A percentile compares a stretch with the other conserved stretches of the same genome.
Conservation (phyloP, 2,113 vertebrate genomes). For the Microcebus lehilahytsara region DNA sequence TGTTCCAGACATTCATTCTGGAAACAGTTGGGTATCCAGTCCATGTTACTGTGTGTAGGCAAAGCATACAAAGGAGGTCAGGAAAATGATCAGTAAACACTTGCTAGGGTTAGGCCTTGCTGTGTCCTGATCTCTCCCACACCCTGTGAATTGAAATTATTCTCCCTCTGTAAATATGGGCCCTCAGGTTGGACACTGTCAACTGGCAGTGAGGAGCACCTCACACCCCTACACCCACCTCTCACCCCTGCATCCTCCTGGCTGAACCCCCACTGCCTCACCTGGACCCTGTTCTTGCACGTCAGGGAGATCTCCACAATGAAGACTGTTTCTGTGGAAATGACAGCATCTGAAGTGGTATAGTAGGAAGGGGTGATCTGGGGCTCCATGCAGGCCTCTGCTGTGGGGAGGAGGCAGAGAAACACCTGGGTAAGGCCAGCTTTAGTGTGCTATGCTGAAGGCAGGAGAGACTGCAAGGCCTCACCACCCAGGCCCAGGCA, state of each 20-base stretch:
- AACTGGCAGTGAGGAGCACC: background rate
- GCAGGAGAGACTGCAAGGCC: background rate
- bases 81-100: background rate
- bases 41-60: background rate
- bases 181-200: background rate
- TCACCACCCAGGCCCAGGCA: background rate
- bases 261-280: slow-evolving; percentile 59
- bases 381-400: slow-evolving; percentile 92
- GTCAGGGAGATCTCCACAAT: slow-evolving; percentile 93
- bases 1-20: background rate
- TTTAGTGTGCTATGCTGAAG: background rate
- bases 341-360: slow-evolving; percentile 93
- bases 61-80: background rate
- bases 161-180: background rate
- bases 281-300: slow-evolving; percentile 94
- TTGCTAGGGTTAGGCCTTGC: background rate
- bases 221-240: background rate
- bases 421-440: background rate
- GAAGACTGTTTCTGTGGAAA: slow-evolving; percentile 93
- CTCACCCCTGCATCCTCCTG: background rate
- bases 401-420: slow-evolving; percentile 74
- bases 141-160: background rate
- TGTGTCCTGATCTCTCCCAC: background rate
- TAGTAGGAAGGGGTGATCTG: slow-evolving; percentile 93
- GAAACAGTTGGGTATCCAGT: background rate